Conservation (phyloP, 2,888 invertebrate genomes). For the Siphlonurus alternatus region DNA sequence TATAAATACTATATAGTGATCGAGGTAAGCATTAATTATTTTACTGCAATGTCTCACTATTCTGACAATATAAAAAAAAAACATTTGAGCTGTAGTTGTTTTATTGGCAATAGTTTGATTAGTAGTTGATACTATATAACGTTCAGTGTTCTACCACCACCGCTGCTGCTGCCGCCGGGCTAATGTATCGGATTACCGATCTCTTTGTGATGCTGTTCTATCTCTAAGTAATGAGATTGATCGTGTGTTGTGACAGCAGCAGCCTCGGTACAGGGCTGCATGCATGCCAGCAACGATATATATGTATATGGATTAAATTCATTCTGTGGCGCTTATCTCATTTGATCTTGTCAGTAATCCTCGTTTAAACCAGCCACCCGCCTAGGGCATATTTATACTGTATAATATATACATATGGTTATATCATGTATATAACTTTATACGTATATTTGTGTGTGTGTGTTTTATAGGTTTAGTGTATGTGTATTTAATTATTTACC, state of each 20-base stretch:
- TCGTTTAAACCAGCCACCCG: background rate
- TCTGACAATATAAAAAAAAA: no score
- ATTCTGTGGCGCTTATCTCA: background rate
- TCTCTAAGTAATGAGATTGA: constrained; percentile 3
- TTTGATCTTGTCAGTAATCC: background rate
- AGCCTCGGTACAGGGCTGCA: no score
- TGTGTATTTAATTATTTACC: no score
- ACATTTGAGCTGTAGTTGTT: no score
- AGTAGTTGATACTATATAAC: no score
- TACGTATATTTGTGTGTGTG: background rate
- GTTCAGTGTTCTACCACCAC: no score
- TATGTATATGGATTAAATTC: background rate
- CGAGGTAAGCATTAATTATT: no score
- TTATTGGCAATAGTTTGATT: no score
- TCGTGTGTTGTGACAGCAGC: background rate
- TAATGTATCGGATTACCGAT: background rate
- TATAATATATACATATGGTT: background rate
- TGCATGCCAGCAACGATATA: no score
- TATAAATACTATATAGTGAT: no score
- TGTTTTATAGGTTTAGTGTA: no score
- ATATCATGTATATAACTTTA: background rate
- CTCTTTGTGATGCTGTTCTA: background rate
- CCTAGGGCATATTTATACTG: background rate
- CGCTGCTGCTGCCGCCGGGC: background rate
- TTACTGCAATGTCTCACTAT: no score